Conservation (phyloP, 2,888 invertebrate species). For the Callimorpha dominula region DNA sequence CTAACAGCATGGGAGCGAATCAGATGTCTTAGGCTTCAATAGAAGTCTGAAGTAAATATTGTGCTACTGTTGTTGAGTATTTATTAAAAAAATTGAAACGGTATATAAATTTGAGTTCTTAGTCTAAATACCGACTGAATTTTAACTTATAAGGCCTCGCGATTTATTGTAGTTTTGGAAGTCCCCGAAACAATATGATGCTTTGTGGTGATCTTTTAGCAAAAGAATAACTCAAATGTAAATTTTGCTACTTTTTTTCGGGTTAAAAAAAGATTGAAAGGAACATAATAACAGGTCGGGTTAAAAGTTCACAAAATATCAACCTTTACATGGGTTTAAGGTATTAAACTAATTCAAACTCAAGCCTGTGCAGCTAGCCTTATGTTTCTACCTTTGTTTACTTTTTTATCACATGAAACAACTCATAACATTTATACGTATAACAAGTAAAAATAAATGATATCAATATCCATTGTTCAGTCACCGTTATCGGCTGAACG, state of each 20-base stretch:
- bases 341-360: too few relatives aligned
- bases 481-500: conserved; percentile 36
- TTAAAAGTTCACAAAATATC: too few relatives aligned
- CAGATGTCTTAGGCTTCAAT: conserved; percentile 6
- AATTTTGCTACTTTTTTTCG: too few relatives aligned
- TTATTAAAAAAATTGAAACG: not conserved
- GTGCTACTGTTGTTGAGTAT: not conserved
- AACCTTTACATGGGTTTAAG: too few relatives aligned
- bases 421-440: conserved; percentile 1
- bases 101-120: not conserved
- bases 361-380: not conserved
- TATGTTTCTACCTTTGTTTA: not conserved
- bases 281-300: too few relatives aligned
- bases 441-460: conserved; percentile 20
- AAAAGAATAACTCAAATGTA: too few relatives aligned
- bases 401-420: not conserved
- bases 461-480: conserved; percentile 34
- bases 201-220: too few relatives aligned
- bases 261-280: too few relatives aligned
- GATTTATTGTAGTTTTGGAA: too few relatives aligned
- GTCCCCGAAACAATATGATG: too few relatives aligned
- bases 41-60: conserved; percentile 6
- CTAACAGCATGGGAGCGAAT: conserved; percentile 11
- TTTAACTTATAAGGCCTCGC: not conserved
- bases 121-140: not conserved